These are phyloP conservation scores for Nemoura dubitans DNA, from an alignment of 2,888 invertebrate genomes.

Conservation along the genomic window DNA sequence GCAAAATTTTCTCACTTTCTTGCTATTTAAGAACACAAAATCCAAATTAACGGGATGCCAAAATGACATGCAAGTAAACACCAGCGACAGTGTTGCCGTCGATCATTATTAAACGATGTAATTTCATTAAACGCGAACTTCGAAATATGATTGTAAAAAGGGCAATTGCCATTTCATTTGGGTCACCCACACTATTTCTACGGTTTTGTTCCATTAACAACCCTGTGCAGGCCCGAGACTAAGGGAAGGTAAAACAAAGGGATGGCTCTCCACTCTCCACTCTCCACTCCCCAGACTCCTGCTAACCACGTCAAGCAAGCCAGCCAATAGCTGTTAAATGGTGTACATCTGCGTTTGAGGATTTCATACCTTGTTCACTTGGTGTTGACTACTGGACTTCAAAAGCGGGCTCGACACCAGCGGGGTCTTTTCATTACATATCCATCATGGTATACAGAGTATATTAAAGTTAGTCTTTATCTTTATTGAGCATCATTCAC, in stretches of 20 bases:
- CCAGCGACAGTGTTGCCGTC: too few species aligned
- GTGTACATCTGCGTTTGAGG: not conserved
- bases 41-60: too few species aligned
- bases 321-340: conserved; percentile 33
- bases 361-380: not conserved
- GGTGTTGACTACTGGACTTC: conserved; percentile 25
- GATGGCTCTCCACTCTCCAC: conserved; percentile 12
- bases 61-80: too few species aligned
- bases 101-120: too few species aligned
- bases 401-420: conserved; percentile 16
- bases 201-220: not conserved
- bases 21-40: too few species aligned
- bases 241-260: not conserved
- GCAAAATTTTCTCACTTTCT: too few species aligned
- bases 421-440: conserved; percentile 31
- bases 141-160: not conserved
- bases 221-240: not conserved
- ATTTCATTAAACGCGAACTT: too few species aligned
- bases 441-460: conserved; percentile 14
- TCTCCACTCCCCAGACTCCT: too few species aligned
- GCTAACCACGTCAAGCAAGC: conserved; percentile 22
- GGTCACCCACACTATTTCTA: not conserved
- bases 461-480: not conserved
- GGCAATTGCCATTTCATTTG: not conserved
- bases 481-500: too few species aligned